phyloP scores from a whole-genome alignment of 2,113 vertebrate species.

The Hyperopisus bebe region DNA sequence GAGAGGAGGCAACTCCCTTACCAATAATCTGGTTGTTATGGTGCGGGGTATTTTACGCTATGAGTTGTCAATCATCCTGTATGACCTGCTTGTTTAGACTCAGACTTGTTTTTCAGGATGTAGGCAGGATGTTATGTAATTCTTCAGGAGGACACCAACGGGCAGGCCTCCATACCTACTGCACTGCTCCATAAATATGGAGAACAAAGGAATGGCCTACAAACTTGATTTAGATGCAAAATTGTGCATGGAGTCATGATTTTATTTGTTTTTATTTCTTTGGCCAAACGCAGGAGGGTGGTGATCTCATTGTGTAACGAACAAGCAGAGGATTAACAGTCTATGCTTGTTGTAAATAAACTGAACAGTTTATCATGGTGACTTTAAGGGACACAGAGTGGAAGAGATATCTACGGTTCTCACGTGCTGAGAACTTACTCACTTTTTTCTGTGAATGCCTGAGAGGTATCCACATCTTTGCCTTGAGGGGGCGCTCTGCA shows the following conservation, averaged over 20 bases:
- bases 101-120: background rate
- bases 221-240: background rate
- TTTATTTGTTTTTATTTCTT: background rate
- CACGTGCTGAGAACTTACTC: background rate
- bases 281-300: background rate
- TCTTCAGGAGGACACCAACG: background rate
- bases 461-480: background rate
- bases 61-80: background rate
- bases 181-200: background rate
- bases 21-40: background rate
- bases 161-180: background rate
- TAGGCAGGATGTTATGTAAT: background rate
- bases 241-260: background rate
- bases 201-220: background rate
- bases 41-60: background rate
- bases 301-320: background rate
- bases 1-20: background rate
- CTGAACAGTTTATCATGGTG: background rate
- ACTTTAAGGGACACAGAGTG: background rate
- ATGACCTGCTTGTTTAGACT: background rate
- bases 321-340: background rate
- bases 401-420: background rate
- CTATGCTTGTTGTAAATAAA: background rate
- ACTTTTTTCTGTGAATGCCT: background rate
- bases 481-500: background rate